Base-by-base conservation (phyloP, 2,113 vertebrate genomes). In the Perccottus glenii region DNA sequence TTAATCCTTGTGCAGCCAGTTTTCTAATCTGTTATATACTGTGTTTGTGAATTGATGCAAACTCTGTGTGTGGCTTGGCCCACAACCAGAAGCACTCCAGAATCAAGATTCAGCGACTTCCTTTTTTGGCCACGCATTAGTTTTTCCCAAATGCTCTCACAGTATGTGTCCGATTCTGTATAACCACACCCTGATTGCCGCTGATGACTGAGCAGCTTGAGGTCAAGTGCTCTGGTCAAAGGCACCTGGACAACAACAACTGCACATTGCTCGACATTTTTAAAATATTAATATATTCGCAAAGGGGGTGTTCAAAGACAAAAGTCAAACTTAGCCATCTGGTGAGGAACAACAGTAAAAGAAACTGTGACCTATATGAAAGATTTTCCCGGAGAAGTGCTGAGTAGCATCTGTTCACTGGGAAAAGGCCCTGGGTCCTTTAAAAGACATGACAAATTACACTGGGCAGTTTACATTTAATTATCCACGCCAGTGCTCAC, bases 391-490 rank as follows among this genome's bases (percentile, higher is more conserved):
- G 50, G 81, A 84, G 88, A 91, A 89, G 71, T 88, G 89, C 90
- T 88, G 90, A 92, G 91, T 84, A 92, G 90, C 91, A 92, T 92
- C 90, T 92, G 91, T 83, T 91, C 51, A 4, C 84, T 83, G 83
- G 69, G 81, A 87, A 87, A 87, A 88, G 60, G 86, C 91, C 87
- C 83, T 86, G 86, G 90, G 90, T 90, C 86, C 83, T 86, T 87
- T 86, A 76, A 79, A 80, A 87, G 90, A 91, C 89, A 89, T 89
- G 90, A 92, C 89, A 90, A 92, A 93, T 92, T 91, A 90, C 86
- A 86, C 75, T 75, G 84, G 87, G 84, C 85, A 86, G 87, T 92
- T 91, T 90, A 92, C 88, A 90, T 93, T 93, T 93, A 90, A 93
- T 93, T 92, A 90, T 90, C 83, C 85, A 89, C 87, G 84, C 74